Evolutionary conservation across 2,888 invertebrate genomes (phyloP), one percentile per base, ranked within the genome.

Genomic region (Thereva unica): DNA sequence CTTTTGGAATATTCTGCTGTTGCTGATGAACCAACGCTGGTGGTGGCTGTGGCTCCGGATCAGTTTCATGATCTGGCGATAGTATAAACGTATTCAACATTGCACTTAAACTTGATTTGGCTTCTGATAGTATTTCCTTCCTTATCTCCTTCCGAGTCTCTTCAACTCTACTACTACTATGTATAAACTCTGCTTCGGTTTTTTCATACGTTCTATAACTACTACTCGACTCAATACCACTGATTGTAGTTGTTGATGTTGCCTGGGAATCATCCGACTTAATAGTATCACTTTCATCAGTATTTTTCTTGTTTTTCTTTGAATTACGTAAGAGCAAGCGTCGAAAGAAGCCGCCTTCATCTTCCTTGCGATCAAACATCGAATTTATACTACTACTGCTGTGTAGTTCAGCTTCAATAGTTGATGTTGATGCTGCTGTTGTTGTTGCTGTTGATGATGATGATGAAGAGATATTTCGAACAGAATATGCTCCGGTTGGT

Each of bases 271-370:
- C 40, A 47, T 54, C 56, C 7, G 23, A 23, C 2, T 65, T 49
- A 40, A n/a, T 47, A 37, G 37, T 47, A 49, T 70, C 70, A 66
- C 68, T 68, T 50, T 72, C 72, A 4, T 71, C 71, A 38, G 66
- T 42, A 73, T 75, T 61, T 72, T 75, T 38, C 72, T 73, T 0
- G 72, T 71, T 41, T 74, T 72, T 61, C 67, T 87, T 89, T 65
- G 89, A 90, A 73, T 88, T 87, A 72, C 90, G 84, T 47, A 88
- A 83, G 50, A 90, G 83, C 64, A 90, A 78, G 70, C 90, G 83
- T 66, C 87, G 87, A 75, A 90, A 70, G 84, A 89, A 77, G 81
- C 86, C 76, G 82, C 85, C 76, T 82, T 85, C 79, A 83, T 86
- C 64, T 72, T 80, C 73, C 3, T 75, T 74, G 8, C 67, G 71